A percentile compares a stretch with the other conserved stretches of the same genome.
These are phyloP conservation scores for Leptodactylus fuscus DNA, from an alignment of 2,113 vertebrate species.

Conservation along the genomic window DNA sequence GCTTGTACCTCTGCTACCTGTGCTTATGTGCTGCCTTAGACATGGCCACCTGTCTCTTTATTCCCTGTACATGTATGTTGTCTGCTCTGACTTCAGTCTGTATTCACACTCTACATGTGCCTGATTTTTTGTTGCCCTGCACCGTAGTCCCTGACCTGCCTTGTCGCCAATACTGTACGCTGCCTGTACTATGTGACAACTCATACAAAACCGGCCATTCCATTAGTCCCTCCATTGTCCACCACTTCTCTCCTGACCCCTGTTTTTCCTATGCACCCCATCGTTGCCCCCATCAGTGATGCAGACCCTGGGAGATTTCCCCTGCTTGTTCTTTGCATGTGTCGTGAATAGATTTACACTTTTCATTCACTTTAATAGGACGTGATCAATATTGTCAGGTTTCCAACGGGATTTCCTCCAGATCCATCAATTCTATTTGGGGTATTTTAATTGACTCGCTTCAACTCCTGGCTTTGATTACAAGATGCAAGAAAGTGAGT, in stretches of 20 bases:
- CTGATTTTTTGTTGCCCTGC: too few species aligned
- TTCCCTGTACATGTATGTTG: too few species aligned
- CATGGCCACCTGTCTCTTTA: too few species aligned
- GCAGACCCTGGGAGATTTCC: too few species aligned
- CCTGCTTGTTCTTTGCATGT: neutral
- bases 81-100: too few species aligned
- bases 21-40: too few species aligned
- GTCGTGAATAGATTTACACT: conserved; percentile 37
- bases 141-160: too few species aligned
- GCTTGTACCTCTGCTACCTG: too few species aligned
- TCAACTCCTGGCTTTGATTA: conserved; percentile 53
- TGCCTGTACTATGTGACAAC: neutral
- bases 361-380: conserved; percentile 55
- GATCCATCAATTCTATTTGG: conserved; percentile 53
- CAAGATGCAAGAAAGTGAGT: conserved; percentile 15
- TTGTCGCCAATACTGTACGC: too few species aligned
- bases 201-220: neutral
- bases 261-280: too few species aligned
- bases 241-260: neutral
- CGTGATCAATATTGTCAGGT: conserved; percentile 54
- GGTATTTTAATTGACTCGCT: conserved; percentile 55
- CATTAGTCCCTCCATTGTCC: neutral
- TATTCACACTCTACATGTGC: too few species aligned
- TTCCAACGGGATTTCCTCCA: conserved; percentile 54
- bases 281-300: too few species aligned